Evolutionary conservation across 2,797 vertebrate species (phyloP), one percentile per base, ranked within the genome.

Genomic region (Argentina silus): DNA sequence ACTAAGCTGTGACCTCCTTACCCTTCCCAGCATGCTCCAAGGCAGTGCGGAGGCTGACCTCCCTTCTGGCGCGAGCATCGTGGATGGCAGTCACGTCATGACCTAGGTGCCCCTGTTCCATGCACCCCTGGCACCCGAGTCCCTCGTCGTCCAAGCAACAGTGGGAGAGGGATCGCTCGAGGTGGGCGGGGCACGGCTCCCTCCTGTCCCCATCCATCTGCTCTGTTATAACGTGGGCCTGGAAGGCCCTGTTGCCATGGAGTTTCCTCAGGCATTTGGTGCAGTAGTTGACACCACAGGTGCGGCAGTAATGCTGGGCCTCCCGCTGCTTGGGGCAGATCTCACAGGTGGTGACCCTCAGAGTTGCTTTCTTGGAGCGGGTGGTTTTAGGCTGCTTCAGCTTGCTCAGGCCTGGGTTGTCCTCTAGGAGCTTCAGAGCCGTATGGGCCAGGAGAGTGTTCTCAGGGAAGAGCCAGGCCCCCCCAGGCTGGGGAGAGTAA

Each of bases 221-320:
- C 15, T 68, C 65, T 0, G 21, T 60, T 14, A 74, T 5, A 2
- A 42, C 11, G 57, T 75, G 73, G 48, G 55, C 62, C 15, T 50
- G 55, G 67, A 69, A 69, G 0, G 73, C 67, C 0, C n/a, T 66
- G 73, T 75, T 62, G 47, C 57, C 42, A 47, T 69, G 67, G 21
- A 62, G 66, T 7, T 63, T 75, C 56, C 47, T 44, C 50, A 69
- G 65, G 7, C 73, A 75, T 12, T 72, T 74, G 56, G 65, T 36
- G 21, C 77, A 79, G 64, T 67, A 72, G 67, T 75, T 75, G 36
- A 75, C 36, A 2, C 64, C n/a, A 36, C 68, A 72, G 64, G 69
- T 72, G 60, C 19, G 50, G 47, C 77, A 79, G 60, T 42, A 62
- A 12, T 10, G 55, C n/a, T 66, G 9, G 4, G 63, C 61, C 19